Evolutionary conservation across 2,888 invertebrate species (phyloP), one percentile per base, ranked within the genome.

Genomic region (Cephus pygmeus): DNA sequence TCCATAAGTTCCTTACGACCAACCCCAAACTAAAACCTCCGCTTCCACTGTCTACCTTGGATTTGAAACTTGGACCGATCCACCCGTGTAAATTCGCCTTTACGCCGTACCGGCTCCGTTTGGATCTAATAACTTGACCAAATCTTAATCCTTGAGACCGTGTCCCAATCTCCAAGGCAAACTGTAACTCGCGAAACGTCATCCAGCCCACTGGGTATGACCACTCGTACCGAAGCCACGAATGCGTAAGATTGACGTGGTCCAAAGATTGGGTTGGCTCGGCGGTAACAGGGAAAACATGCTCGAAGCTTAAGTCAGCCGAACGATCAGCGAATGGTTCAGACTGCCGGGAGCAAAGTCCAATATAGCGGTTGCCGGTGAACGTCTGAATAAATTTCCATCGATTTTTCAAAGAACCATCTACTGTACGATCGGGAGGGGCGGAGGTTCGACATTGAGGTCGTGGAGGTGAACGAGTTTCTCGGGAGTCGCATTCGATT

Each of bases 1-100:
- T 78, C 75, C 76, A 73, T 82, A 82, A 80, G 81, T 80, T 82
- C 80, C 82, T 80, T 80, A 82, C 68, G 77, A 76, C 34, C 75
- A 36, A 40, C 73, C 34, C 56, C 2, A 56, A 6, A 56, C 56
- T 56, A 56, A 56, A 56, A 56, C 56, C 56, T 9, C 56, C 56
- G 6, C 6, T 56, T 6, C 56, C 0, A 56, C 56, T 56, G 56
- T 56, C 56, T 56, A 56, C 9, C 23, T 56, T 4, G 56, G 23
- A 56, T 56, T 56, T 23, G 23, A 56, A 56, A 56, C 56, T 56
- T 23, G 0, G 0, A 1, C 56, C 15, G 23, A 56, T 2, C 9
- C 9, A 23, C 23, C 23, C 23, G 9, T 56, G 23, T 56, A 9
- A 9, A 56, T 2, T 23, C 56, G 23, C 56, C 56, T 2, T 56